These are phyloP conservation scores for Lynx canadensis DNA, from an alignment of 2,113 vertebrate genomes.

Conservation along the genomic window DNA sequence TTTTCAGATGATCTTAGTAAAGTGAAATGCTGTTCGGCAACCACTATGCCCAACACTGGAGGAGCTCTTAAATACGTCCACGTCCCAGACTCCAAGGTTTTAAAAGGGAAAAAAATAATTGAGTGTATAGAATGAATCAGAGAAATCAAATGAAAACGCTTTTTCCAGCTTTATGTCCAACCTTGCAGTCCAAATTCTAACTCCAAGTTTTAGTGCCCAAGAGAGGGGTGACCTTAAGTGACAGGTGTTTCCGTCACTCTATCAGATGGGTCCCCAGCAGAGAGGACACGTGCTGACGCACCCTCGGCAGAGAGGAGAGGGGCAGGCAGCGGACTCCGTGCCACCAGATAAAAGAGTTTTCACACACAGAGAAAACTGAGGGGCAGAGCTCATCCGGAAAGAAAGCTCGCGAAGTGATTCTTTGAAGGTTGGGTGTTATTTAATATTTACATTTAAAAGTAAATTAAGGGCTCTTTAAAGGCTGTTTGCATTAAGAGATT, in stretches of 20 bases:
- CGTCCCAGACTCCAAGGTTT: neutral
- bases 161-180: neutral
- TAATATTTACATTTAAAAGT: constrained; percentile 63
- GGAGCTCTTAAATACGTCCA: no score
- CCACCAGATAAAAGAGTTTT: accelerated
- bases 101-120: neutral
- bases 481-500: constrained; percentile 67
- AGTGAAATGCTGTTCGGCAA: neutral
- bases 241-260: neutral
- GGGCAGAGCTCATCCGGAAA: neutral
- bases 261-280: neutral
- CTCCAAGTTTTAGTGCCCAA: neutral
- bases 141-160: neutral
- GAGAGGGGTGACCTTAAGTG: neutral
- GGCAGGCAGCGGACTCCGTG: accelerated
- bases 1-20: neutral
- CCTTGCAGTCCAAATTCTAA: neutral
- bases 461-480: constrained; percentile 67
- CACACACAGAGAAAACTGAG: accelerated
- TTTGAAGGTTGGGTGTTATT: neutral
- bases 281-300: accelerated
- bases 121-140: neutral
- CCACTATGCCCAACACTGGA: accelerated
- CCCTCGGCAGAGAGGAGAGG: accelerated
- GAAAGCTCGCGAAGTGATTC: neutral